Evolutionary conservation across 1,140 invertebrate species (phyloP).

Genomic region (Zaprionus nigranus): DNA sequence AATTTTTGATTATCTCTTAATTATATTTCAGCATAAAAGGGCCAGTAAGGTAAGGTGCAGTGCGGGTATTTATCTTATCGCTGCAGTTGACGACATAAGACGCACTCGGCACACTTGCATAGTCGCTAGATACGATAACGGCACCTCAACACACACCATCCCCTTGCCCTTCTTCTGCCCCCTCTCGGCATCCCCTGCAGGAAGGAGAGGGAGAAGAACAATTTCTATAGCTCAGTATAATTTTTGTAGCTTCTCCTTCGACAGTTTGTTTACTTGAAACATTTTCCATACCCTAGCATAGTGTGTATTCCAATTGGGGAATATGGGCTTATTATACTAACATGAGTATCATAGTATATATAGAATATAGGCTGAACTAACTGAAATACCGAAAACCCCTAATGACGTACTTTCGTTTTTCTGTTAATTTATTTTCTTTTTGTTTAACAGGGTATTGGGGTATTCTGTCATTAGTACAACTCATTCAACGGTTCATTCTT

Average conservation of each 20-base stretch:
- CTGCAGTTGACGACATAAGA: constrained; percentile 62
- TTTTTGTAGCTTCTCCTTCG: constrained; percentile 49
- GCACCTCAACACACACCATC: background rate
- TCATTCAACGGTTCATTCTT: background rate
- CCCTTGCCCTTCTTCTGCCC: background rate
- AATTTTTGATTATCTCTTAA: constrained; percentile 77
- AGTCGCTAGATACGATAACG: background rate
- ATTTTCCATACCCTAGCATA: constrained; percentile 13
- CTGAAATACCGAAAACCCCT: no score
- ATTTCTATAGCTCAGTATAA: constrained; percentile 62
- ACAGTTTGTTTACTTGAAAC: constrained; percentile 65
- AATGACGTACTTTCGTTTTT: no score
- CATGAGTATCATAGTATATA: no score
- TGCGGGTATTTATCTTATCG: constrained; percentile 50
- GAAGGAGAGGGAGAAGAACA: no score
- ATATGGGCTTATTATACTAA: no score
- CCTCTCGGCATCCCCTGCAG: background rate
- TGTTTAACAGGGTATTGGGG: no score
- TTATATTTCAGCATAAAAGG: constrained; percentile 56
- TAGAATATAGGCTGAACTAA: no score
- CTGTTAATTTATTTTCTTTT: no score
- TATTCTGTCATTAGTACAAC: background rate
- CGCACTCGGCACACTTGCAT: constrained; percentile 63
- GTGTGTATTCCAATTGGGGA: background rate
- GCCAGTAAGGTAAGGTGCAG: constrained; percentile 8